A percentile compares a stretch with the other conserved stretches of the same genome.
Conservation (phyloP, 2,113 vertebrate species). For the Passer domesticus region DNA sequence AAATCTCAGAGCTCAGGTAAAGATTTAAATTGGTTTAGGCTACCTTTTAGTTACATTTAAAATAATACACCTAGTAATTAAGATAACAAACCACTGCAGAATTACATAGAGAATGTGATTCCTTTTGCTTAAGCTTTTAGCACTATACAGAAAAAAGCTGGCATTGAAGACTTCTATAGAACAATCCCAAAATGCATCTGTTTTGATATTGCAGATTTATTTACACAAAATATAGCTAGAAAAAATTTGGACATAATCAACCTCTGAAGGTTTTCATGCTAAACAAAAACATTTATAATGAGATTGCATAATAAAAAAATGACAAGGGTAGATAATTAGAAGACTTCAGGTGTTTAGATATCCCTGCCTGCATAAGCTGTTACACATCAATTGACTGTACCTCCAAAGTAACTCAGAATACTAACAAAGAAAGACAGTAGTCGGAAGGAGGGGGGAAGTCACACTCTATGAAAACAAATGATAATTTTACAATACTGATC, state of each 20-base stretch:
- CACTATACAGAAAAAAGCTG: not conserved
- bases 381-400: not conserved
- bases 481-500: not conserved
- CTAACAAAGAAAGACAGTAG: not conserved
- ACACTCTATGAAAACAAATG: not conserved
- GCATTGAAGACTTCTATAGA: not conserved
- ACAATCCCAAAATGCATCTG: not conserved
- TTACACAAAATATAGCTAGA: not conserved
- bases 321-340: not conserved
- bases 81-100: not conserved
- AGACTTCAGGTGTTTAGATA: not conserved
- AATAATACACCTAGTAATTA: conserved; percentile 32
- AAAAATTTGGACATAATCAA: not conserved
- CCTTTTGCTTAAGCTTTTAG: not conserved
- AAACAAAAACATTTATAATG: not conserved
- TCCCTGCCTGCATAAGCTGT: not conserved
- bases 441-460: not conserved
- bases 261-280: not conserved
- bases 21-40: conserved; percentile 14
- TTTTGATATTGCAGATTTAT: not conserved
- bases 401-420: not conserved
- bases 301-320: not conserved
- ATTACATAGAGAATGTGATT: not conserved
- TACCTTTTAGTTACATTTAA: conserved; percentile 14
- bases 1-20: conserved; percentile 31